These are phyloP conservation scores for Peromyscus aztecus DNA, from an alignment of 2,797 vertebrate genomes.

Conservation along the genomic window DNA sequence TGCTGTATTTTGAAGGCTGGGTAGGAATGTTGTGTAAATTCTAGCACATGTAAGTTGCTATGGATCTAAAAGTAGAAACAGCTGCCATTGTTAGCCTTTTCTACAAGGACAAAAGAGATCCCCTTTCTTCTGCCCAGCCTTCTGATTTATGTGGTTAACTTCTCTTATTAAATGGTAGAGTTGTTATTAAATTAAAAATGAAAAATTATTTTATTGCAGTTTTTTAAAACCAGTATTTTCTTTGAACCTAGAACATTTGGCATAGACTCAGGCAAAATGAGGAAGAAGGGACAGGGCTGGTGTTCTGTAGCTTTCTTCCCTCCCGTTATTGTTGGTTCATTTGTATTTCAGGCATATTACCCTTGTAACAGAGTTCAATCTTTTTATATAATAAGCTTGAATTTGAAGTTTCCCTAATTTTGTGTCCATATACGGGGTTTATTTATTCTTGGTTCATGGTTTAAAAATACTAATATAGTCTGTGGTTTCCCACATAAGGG, in stretches of 20 bases:
- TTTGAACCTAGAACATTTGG: conserved; percentile 59
- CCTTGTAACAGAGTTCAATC: conserved; percentile 63
- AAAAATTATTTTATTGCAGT: conserved; percentile 59
- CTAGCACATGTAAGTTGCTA: conserved; percentile 44
- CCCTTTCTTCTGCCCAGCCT: conserved; percentile 3
- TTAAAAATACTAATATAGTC: conserved; percentile 65
- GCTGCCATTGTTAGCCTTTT: conserved; percentile 63
- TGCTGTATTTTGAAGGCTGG: conserved; percentile 48
- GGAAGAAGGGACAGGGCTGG: conserved; percentile 46
- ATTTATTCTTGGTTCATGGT: conserved; percentile 55
- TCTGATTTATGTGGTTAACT: conserved; percentile 49
- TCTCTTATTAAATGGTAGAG: conserved; percentile 25
- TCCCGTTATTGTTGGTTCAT: conserved; percentile 43
- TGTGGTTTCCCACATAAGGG: conserved; percentile 60
- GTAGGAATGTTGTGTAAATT: conserved; percentile 49
- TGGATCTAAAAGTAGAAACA: conserved; percentile 73
- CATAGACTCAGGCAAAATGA: conserved; percentile 37
- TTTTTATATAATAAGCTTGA: conserved; percentile 67
- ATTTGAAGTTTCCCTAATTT: conserved; percentile 66
- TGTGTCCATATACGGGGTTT: conserved; percentile 44
- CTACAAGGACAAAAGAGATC: conserved; percentile 32
- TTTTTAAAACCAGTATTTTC: not conserved
- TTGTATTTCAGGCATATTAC: conserved; percentile 28
- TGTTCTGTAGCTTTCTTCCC: conserved; percentile 54
- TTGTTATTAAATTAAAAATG: not conserved